A percentile compares a stretch with the other conserved stretches of the same genome.
Evolutionary conservation across 2,888 invertebrate species (phyloP).

Genomic region (Lamellibrachia columna): DNA sequence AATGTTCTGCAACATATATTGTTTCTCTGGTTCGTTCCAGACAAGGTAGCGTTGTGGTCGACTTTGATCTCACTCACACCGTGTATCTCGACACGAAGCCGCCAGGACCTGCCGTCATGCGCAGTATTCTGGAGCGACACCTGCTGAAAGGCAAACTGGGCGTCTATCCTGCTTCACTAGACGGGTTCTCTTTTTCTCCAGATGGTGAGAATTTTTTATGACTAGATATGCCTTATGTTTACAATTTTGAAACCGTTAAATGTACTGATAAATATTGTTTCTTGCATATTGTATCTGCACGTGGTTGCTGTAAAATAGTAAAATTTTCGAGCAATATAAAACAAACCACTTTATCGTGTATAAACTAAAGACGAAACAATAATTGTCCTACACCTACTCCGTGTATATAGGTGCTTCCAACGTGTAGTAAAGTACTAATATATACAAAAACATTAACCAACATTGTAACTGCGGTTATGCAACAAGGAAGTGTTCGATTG

Average conservation of each 20-base stretch:
- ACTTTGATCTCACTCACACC: neutral
- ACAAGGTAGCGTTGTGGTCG: neutral
- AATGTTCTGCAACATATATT: neutral
- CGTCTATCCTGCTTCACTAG: neutral
- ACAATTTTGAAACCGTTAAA: neutral
- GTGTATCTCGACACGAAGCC: neutral
- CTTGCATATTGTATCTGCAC: neutral
- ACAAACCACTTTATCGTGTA: neutral
- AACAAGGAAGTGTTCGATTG: neutral
- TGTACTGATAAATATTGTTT: neutral
- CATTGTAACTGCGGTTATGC: neutral
- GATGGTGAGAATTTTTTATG: neutral
- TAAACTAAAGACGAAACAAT: neutral
- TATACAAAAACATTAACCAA: neutral
- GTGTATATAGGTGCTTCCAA: neutral
- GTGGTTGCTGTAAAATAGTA: neutral
- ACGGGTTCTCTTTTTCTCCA: neutral
- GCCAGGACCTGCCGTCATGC: neutral
- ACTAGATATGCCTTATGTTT: neutral
- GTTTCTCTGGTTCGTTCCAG: neutral
- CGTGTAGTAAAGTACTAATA: neutral
- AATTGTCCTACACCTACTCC: neutral
- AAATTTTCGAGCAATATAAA: neutral
- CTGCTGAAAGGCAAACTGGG: neutral
- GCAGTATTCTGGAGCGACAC: neutral